Evolutionary conservation across 2,797 vertebrate species (phyloP), one percentile per base, ranked within the genome.

Genomic region (Acomys russatus): DNA sequence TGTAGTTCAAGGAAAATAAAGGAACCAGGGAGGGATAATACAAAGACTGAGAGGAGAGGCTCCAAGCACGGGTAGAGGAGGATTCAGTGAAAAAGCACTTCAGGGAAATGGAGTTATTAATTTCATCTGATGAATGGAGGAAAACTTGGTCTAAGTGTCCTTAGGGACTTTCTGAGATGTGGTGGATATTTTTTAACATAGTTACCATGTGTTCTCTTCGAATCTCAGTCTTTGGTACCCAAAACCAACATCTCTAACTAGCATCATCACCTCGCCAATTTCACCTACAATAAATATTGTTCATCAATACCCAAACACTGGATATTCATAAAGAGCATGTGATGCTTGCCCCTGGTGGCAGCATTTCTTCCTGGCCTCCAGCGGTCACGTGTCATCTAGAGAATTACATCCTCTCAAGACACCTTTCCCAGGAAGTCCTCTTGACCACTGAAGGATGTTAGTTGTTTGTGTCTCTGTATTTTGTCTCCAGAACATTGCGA

Each of bases 131-230:
- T 56, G 88, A 93, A 96, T 80, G 70, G n/a, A 38, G 77, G 68
- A 88, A 51, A 88, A 93, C 33, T 70, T 94, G 77, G 59, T 88
- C 66, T 94, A 97, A 94, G 95, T 92, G 90, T 96, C 63, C 77
- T 77, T 91, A 20, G 90, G 30, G 82, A 80, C 38, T 44, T 88
- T 96, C 84, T 84, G 70, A 89, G 38, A 64, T 3, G 12, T 63
- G 33, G 38, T 63, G 20, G 59, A 38, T 94, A 93, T 88, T 94
- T 92, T 80, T 64, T 77, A 90, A 70, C 14, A 63, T 6, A 94
- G 78, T 44, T 91, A 90, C 33, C 7, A 12, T 77, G 23, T 64
- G 15, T 78, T 2, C 61, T 82, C 15, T 9, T 30, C 10, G 30
- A 54, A 59, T 89, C 17, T 63, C 61, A 83, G 3, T 92, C 18